These are phyloP conservation scores for Rhabdornis inornatus DNA, from an alignment of 2,113 vertebrate species.

Conservation along the genomic window DNA sequence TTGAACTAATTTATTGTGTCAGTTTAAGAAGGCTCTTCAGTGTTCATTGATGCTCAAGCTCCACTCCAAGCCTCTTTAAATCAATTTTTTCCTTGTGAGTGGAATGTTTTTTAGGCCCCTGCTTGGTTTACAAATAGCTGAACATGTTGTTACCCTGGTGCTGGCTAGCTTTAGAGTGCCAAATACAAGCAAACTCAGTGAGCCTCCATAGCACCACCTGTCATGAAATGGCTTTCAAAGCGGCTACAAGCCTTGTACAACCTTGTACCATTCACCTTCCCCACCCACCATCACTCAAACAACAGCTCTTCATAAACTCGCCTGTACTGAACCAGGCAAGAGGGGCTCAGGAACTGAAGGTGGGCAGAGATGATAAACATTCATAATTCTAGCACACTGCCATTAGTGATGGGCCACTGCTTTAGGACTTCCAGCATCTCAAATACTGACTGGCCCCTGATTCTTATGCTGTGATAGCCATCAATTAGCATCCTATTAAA, in stretches of 20 bases:
- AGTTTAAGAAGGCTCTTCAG: slow-evolving; percentile 85
- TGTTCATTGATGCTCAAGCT: slow-evolving; percentile 81
- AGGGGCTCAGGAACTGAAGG: background rate
- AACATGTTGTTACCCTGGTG: slow-evolving; percentile 84
- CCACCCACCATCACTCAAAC: slow-evolving; percentile 54
- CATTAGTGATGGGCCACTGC: slow-evolving; percentile 2
- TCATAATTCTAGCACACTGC: background rate
- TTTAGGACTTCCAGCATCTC: background rate
- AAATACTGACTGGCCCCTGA: background rate
- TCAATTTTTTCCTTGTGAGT: slow-evolving; percentile 82
- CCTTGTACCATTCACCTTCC: slow-evolving; percentile 54
- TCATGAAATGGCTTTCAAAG: slow-evolving; percentile 69
- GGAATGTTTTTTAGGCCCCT: slow-evolving; percentile 84
- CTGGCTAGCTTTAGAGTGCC: slow-evolving; percentile 73
- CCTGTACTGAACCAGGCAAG: background rate
- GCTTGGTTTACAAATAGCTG: slow-evolving; percentile 90
- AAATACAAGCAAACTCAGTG: slow-evolving; percentile 78
- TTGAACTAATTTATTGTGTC: slow-evolving; percentile 91
- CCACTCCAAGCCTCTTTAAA: slow-evolving; percentile 79
- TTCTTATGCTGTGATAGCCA: slow-evolving; percentile 9
- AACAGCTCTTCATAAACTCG: background rate
- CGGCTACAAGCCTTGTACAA: slow-evolving; percentile 45
- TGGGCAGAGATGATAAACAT: background rate
- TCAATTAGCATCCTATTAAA: slow-evolving; percentile 64
- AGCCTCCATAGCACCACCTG: slow-evolving; percentile 82